phyloP scores from a whole-genome alignment of 2,113 vertebrate genomes.

The Heterocephalus glaber region DNA sequence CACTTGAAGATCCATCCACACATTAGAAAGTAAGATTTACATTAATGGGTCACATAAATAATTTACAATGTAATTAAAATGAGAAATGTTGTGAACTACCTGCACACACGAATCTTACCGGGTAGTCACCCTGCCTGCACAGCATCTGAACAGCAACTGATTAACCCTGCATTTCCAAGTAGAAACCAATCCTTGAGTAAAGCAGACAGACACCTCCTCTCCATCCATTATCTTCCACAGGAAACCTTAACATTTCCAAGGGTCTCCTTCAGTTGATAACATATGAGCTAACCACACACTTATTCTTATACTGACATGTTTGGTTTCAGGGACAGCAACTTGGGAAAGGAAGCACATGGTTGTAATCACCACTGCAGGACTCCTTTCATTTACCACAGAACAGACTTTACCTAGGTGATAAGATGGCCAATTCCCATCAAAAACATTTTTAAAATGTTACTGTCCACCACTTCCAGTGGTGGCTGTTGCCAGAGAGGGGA shows the following conservation, averaged over 20 bases:
- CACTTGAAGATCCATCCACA: background rate
- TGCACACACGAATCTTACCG: background rate
- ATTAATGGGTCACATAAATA: background rate
- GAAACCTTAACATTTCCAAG: constrained; percentile 37
- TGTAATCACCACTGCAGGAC: background rate
- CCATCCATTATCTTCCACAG: background rate
- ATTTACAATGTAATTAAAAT: background rate
- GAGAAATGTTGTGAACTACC: background rate
- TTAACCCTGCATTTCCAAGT: background rate
- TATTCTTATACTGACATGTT: background rate
- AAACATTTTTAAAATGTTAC: background rate
- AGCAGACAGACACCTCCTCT: background rate
- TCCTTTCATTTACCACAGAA: background rate
- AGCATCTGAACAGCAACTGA: background rate
- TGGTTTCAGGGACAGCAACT: background rate
- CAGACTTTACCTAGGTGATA: background rate
- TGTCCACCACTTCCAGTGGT: background rate
- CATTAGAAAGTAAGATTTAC: background rate
- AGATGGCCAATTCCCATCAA: background rate
- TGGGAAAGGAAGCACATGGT: background rate
- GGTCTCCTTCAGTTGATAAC: background rate
- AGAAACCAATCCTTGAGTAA: background rate
- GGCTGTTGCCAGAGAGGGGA: accelerated
- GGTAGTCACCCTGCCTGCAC: background rate
- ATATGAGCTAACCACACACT: background rate